Percentiles rank a stretch among this genome's conserved stretches.
Conservation (phyloP, 2,888 invertebrate species). For the Aphrophora alni region DNA sequence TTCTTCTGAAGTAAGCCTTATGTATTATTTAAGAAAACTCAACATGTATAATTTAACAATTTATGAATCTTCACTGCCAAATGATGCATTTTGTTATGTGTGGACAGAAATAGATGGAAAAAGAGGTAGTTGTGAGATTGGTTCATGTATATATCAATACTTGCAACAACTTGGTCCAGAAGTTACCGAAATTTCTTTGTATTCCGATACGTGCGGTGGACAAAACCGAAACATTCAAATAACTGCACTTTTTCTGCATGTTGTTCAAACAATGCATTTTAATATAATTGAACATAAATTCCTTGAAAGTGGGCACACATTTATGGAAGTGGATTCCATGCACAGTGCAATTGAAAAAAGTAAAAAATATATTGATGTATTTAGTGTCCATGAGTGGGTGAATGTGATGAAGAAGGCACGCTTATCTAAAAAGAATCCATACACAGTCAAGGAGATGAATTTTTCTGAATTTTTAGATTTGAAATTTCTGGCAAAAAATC, state of each 20-base stretch:
- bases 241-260: conserved; percentile 17
- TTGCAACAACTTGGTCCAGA: conserved; percentile 18
- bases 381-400: conserved; percentile 15
- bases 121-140: conserved; percentile 50
- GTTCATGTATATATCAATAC: conserved; percentile 48
- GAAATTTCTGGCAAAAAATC: background rate
- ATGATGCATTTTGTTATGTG: conserved; percentile 50
- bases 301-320: conserved; percentile 24
- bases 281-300: conserved; percentile 22
- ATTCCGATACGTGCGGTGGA: conserved; percentile 14
- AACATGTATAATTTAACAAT: conserved; percentile 52
- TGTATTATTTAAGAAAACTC: conserved; percentile 53
- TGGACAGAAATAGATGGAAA: conserved; percentile 53
- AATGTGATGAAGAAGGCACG: conserved; percentile 15
- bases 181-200: conserved; percentile 22
- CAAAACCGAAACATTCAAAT: conserved; percentile 21
- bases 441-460: conserved; percentile 2
- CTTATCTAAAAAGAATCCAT: conserved; percentile 11
- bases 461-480: background rate
- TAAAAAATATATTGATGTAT: background rate
- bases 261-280: background rate
- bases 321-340: conserved; percentile 18
- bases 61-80: conserved; percentile 51
- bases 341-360: background rate
- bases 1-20: conserved; percentile 49